phyloP scores from a whole-genome alignment of 2,888 invertebrate genomes.

The Heteropelma amictum region DNA sequence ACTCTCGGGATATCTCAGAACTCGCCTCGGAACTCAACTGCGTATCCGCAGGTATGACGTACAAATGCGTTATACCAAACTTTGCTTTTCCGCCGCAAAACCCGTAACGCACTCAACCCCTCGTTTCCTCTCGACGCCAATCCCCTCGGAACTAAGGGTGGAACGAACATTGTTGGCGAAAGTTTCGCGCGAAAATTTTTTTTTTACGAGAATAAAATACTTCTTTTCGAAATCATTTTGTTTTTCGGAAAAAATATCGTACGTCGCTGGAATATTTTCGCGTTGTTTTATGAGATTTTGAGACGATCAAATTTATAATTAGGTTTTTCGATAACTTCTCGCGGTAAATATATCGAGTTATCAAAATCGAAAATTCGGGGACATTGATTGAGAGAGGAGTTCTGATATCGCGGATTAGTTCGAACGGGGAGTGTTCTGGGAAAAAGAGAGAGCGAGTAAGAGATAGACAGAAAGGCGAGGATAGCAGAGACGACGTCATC shows the following conservation, averaged over 20 bases:
- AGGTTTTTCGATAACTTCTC: no score
- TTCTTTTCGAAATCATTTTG: no score
- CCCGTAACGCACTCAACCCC: slow-evolving; percentile 45
- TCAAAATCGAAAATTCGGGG: slow-evolving; percentile 64
- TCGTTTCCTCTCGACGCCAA: slow-evolving; percentile 16
- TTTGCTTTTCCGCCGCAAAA: slow-evolving; percentile 51
- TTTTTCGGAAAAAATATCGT: no score
- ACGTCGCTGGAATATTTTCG: no score
- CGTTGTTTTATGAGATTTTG: not conserved
- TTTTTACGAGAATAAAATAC: no score
- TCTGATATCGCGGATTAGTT: slow-evolving; percentile 67
- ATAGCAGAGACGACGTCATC: slow-evolving; percentile 45
- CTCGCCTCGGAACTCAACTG: slow-evolving; percentile 17
- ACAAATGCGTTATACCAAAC: slow-evolving; percentile 38
- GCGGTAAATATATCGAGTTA: slow-evolving; percentile 56
- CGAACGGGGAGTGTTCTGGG: slow-evolving; percentile 58
- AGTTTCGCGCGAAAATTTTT: slow-evolving; percentile 17
- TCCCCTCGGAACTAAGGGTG: slow-evolving; percentile 16
- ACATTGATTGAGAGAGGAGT: slow-evolving; percentile 76
- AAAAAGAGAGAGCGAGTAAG: slow-evolving; percentile 58
- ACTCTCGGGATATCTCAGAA: slow-evolving; percentile 45
- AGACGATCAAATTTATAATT: no score
- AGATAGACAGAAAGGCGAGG: slow-evolving; percentile 30
- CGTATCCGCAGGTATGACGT: slow-evolving; percentile 33
- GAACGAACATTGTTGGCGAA: slow-evolving; percentile 2